phyloP scores from a whole-genome alignment of 2,797 vertebrate genomes.

The Synanceia verrucosa region DNA sequence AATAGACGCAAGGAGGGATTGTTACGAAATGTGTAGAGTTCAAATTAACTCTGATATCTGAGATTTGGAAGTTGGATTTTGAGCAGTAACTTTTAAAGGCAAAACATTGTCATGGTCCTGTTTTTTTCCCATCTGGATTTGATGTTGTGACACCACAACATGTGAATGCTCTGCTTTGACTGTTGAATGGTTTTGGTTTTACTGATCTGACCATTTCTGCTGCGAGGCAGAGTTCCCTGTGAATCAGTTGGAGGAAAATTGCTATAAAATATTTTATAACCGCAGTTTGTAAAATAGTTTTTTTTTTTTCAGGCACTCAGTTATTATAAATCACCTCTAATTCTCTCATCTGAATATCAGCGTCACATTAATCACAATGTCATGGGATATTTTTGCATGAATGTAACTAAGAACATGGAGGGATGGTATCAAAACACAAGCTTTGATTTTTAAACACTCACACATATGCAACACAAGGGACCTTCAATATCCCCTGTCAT shows the following conservation, averaged over 20 bases:
- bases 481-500: conserved; percentile 13
- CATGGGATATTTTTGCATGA: conserved; percentile 1
- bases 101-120: background rate
- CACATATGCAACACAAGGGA: conserved; percentile 40
- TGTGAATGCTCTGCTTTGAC: background rate
- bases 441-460: conserved; percentile 24
- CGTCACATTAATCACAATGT: conserved; percentile 4
- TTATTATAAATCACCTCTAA: background rate
- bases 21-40: background rate
- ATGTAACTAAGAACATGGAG: conserved; percentile 10
- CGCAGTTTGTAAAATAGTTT: background rate
- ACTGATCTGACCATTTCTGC: background rate
- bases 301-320: conserved; percentile 6
- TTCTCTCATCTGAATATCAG: background rate
- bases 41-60: background rate
- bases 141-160: background rate
- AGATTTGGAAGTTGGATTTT: background rate
- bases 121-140: background rate
- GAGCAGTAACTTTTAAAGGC: background rate
- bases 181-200: background rate
- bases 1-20: background rate
- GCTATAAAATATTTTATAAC: background rate
- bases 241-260: background rate
- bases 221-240: background rate
- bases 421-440: conserved; percentile 30